Percentiles rank a stretch among this genome's conserved stretches.
Evolutionary conservation across 2,113 vertebrate genomes (phyloP).

Genomic region (Xiphias gladius): DNA sequence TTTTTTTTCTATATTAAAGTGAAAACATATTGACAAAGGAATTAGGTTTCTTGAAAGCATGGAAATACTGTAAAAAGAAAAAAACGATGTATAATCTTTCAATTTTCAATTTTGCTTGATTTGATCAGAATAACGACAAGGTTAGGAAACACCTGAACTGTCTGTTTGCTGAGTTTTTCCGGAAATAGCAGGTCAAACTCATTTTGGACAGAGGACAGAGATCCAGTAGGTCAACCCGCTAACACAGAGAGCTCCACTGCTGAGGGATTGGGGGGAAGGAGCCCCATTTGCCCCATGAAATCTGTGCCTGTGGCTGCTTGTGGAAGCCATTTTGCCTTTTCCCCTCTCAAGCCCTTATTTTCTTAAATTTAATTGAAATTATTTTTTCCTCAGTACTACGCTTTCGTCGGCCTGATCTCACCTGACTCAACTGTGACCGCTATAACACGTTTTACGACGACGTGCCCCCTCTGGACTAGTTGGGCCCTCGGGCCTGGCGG

Average conservation of each 20-base stretch:
- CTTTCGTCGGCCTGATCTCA: neutral
- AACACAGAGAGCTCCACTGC: neutral
- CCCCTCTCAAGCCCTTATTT: constrained; percentile 16
- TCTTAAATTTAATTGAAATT: too few relatives aligned
- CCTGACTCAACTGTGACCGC: neutral
- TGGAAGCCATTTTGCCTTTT: neutral
- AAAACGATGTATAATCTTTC: neutral
- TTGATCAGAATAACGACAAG: neutral
- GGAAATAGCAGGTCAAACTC: neutral
- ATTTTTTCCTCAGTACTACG: neutral
- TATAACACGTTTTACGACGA: neutral
- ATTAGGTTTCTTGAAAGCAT: neutral
- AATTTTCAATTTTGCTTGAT: neutral
- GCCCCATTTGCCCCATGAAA: neutral
- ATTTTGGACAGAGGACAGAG: neutral
- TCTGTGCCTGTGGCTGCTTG: neutral
- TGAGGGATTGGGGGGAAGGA: neutral
- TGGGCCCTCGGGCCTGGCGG: neutral
- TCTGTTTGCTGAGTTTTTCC: neutral
- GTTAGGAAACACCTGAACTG: neutral
- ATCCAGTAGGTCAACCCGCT: neutral
- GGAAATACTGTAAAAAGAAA: neutral
- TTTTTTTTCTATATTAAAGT: neutral
- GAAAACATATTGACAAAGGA: neutral
- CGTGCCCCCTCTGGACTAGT: neutral